Percentiles rank a stretch among this genome's conserved stretches.
Conservation (phyloP, 1,140 invertebrate genomes). For the Ostrea denselamellosa region DNA sequence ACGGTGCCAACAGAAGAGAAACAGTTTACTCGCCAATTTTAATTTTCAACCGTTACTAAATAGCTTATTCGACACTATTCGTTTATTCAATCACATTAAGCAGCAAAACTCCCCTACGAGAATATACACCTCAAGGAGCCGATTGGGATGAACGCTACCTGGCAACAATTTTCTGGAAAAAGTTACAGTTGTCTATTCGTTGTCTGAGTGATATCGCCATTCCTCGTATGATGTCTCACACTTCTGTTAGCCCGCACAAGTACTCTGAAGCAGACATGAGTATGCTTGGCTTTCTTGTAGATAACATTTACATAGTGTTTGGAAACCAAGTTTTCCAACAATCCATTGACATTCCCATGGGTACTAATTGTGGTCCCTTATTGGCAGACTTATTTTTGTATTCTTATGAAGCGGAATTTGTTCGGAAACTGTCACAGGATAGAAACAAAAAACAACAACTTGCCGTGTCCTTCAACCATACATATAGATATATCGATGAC, state of each 20-base stretch:
- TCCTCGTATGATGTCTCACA: slow-evolving; percentile 53
- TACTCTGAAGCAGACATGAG: no score
- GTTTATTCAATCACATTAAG: slow-evolving; percentile 55
- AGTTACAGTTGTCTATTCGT: background rate
- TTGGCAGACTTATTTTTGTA: no score
- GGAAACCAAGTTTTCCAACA: no score
- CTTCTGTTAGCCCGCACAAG: slow-evolving; percentile 73
- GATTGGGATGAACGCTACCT: slow-evolving; percentile 46
- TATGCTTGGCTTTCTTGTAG: no score
- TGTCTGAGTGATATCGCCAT: slow-evolving; percentile 13
- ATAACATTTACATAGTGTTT: no score
- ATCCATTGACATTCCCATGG: no score
- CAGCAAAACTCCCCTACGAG: slow-evolving; percentile 53
- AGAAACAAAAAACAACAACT: no score
- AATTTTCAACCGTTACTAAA: slow-evolving; percentile 56
- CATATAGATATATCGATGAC: no score
- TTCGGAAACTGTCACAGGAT: no score
- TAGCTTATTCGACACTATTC: slow-evolving; percentile 58
- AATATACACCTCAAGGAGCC: slow-evolving; percentile 7
- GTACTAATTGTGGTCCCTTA: no score
- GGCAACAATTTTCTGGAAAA: background rate
- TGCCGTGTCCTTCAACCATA: no score
- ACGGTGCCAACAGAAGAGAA: slow-evolving; percentile 35
- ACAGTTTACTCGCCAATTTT: slow-evolving; percentile 22
- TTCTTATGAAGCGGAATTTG: no score